Percentiles rank a stretch among this genome's conserved stretches.
Conservation (phyloP, 2,888 invertebrate genomes). For the Heliconius charithonia region DNA sequence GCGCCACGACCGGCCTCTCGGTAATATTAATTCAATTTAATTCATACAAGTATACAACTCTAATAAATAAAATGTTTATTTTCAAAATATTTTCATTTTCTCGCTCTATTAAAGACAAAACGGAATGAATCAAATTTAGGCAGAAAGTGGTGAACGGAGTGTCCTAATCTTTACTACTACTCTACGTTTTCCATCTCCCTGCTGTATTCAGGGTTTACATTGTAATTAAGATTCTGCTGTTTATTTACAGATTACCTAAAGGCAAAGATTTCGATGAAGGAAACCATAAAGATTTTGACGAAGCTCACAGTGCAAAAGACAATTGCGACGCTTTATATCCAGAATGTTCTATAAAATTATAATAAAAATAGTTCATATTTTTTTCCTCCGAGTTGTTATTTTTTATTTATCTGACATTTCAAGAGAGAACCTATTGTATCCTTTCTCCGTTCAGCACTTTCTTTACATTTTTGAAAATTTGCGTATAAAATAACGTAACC, state of each 20-base stretch:
- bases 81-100: not conserved
- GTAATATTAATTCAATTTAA: too few relatives aligned
- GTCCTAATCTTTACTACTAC: too few relatives aligned
- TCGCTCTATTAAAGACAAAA: not conserved
- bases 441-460: not conserved
- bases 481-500: not conserved
- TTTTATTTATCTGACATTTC: not conserved
- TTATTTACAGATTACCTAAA: conserved; percentile 17
- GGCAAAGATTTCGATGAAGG: not conserved
- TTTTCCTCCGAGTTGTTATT: not conserved
- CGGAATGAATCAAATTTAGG: too few relatives aligned
- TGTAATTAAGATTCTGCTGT: not conserved
- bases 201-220: not conserved
- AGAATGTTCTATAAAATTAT: not conserved
- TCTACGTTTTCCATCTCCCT: not conserved
- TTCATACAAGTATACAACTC: too few relatives aligned
- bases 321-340: conserved; percentile 8
- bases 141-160: too few relatives aligned
- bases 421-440: not conserved
- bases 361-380: not conserved
- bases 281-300: conserved; percentile 5
- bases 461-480: not conserved
- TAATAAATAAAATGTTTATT: not conserved
- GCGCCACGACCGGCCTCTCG: too few relatives aligned
- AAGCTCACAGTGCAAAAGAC: not conserved